Base-by-base conservation (phyloP, 2,113 vertebrate species). In the Atractosteus spatula region DNA sequence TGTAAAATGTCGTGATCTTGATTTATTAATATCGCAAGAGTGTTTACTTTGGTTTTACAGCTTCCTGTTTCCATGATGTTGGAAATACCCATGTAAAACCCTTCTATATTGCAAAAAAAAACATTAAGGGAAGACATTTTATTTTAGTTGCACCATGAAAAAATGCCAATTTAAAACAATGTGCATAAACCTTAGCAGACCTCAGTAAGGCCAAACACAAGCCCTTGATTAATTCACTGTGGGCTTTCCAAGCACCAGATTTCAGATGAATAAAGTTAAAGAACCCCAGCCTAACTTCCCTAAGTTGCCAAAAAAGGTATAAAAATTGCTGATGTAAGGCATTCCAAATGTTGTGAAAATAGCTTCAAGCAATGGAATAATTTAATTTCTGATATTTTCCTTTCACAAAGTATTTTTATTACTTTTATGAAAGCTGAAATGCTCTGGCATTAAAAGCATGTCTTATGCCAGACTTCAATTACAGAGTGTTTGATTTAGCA, bases 361-460 rank as follows among this genome's bases (percentile, higher is more conserved):
- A 8, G 2, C 57, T 51, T 17, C 2, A 10, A n/a, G 57, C 41
- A 44, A 70, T 62, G 57, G n/a, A 10, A 71, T 62, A 51, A 71
- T 71, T 47, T 71, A 43, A 71, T 62, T 71, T 62, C 69, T 41
- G 14, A 47, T 16, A 16, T 70, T 62, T 47, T 47, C 44, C 57
- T 62, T 12, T 12, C 41, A 29, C 29, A 29, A 29, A 29, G 8
- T 16, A 29, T 62, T 65, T 65, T 71, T 62, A 62, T 62, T 62
- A 10, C 44, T 41, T 47, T 62, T 45, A 62, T 56, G 47, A 71
- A 71, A 70, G 47, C 8, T 4, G 68, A 69, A 57, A 71, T 59
- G 59, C 43, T 47, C 16, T 62, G 43, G 41, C 69, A 61, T 4
- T 12, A 29, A 41, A 71, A 62, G 42, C 45, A 44, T 8, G 61